Evolutionary conservation across 1,140 invertebrate species (phyloP), one percentile per base, ranked within the genome.

Genomic region (Drosophila trapezifrons): DNA sequence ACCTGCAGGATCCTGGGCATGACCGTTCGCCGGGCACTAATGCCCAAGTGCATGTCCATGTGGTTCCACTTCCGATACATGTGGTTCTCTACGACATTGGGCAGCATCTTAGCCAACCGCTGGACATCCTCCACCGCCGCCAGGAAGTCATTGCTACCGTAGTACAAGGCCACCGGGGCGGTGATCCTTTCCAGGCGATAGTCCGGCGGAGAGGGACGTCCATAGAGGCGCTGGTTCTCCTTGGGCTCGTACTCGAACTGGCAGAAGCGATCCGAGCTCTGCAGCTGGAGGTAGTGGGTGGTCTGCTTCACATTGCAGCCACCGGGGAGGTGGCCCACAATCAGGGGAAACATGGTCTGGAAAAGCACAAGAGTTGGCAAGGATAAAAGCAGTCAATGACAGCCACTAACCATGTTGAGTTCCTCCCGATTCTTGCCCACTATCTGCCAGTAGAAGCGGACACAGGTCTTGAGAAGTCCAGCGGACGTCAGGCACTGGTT

Each of bases 131-230:
- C 76, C 2, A 93, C 91, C 51, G 94, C 92, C 3, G 93, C 93
- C 0, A 97, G 86, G 71, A 93, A 95, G 84, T 98, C 97, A 71
- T 95, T 95, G 29, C 94, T 93, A 13, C 94, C 94, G 75, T 95
- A 96, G 85, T 95, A 95, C 5, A 97, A 78, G 25, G 94, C 94
- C 3, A 96, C 93, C 0, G 95, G 95, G 0, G 94, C 92, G 0
- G 91, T 94, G 2, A 96, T 92, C 25, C 93, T 94, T 2, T 87
- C 82, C 1, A 96, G 66, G 55, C 94, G 78, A 80, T 96, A 96
- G 0, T 90, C 74, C 2, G 94, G 94, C 13, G 95, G 94, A 15
- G 55, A 87, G 0, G 71, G 5, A 29, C 80, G 89, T 0, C 92
- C 91, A 65, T 95, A 95, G 0, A 84, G 70, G n/a, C 83, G 73